Conservation (phyloP, 1,140 invertebrate species). For the Drosophila tristis region DNA sequence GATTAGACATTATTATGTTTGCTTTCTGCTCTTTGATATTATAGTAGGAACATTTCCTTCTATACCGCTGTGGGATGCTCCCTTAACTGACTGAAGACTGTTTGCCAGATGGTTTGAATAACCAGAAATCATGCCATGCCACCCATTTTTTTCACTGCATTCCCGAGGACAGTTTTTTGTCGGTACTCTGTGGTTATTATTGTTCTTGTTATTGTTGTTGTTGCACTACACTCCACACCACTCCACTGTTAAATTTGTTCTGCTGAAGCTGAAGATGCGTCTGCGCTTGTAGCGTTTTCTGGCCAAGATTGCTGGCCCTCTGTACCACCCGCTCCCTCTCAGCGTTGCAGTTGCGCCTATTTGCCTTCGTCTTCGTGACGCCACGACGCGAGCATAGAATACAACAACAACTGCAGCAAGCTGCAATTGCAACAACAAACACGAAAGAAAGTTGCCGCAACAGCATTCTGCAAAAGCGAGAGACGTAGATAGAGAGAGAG, state of each 20-base stretch:
- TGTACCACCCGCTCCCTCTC: neutral
- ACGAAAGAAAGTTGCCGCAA: conserved; percentile 76
- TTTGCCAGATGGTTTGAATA: too few species aligned
- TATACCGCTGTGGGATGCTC: too few species aligned
- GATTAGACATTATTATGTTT: too few species aligned
- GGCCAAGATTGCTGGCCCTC: conserved; percentile 49
- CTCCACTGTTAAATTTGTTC: conserved; percentile 56
- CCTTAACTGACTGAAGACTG: too few species aligned
- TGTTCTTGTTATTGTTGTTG: neutral
- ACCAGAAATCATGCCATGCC: too few species aligned
- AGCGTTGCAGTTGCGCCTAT: conserved; percentile 66
- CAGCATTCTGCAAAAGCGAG: conserved; percentile 56
- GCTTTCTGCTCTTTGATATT: too few species aligned
- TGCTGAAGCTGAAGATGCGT: conserved; percentile 67
- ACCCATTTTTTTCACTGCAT: conserved; percentile 10
- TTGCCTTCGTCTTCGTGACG: conserved; percentile 79
- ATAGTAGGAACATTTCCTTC: too few species aligned
- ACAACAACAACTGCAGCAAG: conserved; percentile 1
- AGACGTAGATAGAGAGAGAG: neutral
- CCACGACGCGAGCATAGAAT: conserved; percentile 73
- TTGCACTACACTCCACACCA: conserved; percentile 1
- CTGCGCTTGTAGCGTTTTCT: conserved; percentile 75
- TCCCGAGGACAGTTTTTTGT: conserved; percentile 14
- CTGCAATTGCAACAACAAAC: conserved; percentile 15
- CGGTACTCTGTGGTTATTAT: conserved; percentile 58